Percentiles rank a stretch among this genome's conserved stretches.
Conservation (phyloP, 2,113 vertebrate genomes). For the Phyllopteryx taeniolatus region DNA sequence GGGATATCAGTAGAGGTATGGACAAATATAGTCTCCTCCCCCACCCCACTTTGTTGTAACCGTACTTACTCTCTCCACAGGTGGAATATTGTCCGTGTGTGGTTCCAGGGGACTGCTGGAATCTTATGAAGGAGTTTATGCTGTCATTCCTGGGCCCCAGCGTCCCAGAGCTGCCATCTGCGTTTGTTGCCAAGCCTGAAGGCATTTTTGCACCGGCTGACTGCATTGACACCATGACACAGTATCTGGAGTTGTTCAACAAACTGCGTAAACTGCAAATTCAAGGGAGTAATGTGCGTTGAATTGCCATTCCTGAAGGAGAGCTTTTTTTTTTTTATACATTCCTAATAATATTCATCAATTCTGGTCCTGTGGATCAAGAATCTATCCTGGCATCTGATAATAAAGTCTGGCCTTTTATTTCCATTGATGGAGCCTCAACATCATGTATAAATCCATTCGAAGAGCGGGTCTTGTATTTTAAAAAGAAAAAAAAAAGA, state of each 20-base stretch:
- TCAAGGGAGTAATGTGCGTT: conserved; percentile 83
- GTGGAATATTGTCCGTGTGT: conserved; percentile 96
- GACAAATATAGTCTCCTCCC: not conserved
- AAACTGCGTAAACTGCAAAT: conserved; percentile 95
- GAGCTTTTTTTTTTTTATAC: not conserved
- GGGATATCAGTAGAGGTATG: conserved; percentile 94
- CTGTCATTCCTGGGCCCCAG: conserved; percentile 88
- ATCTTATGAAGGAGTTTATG: conserved; percentile 92
- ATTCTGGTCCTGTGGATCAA: conserved; percentile 39
- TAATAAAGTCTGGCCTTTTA: conserved; percentile 10
- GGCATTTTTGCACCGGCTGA: conserved; percentile 82
- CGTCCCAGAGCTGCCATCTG: conserved; percentile 80
- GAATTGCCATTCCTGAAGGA: conserved; percentile 25
- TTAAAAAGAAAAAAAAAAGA: not conserved
- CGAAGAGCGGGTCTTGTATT: not conserved
- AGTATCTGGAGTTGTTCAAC: conserved; percentile 97
- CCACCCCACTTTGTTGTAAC: not conserved
- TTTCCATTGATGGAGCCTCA: conserved; percentile 8
- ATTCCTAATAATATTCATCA: conserved; percentile 16
- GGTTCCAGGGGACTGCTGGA: conserved; percentile 95
- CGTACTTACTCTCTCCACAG: conserved; percentile 61
- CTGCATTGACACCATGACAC: conserved; percentile 86
- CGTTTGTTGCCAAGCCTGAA: conserved; percentile 84
- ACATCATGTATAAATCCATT: conserved; percentile 18
- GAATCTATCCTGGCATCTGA: not conserved